phyloP scores from a whole-genome alignment of 2,113 vertebrate species.

The Malaclemys terrapin region DNA sequence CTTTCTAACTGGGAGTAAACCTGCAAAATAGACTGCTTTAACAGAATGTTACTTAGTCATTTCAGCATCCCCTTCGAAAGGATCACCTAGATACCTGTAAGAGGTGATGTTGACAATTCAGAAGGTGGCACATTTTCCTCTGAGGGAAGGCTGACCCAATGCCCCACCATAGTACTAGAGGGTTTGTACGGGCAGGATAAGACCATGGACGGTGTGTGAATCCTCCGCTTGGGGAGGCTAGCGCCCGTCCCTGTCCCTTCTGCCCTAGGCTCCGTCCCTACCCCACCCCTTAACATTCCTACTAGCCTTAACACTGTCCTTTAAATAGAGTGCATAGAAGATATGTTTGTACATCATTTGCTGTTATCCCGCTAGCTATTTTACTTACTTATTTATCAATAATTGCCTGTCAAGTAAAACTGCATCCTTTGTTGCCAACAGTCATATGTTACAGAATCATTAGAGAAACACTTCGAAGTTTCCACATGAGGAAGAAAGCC shows the following conservation, averaged over 20 bases:
- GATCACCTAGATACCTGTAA: background rate
- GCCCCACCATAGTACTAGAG: background rate
- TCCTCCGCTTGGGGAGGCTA: too few relatives aligned
- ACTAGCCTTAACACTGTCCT: background rate
- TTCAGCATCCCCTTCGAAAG: background rate
- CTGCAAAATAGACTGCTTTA: background rate
- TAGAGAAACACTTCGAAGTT: constrained; percentile 13
- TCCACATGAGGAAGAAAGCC: constrained; percentile 17
- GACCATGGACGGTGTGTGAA: too few relatives aligned
- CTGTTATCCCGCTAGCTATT: background rate
- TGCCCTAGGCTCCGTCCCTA: too few relatives aligned
- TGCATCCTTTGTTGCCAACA: background rate
- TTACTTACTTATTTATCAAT: background rate
- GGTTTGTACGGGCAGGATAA: background rate
- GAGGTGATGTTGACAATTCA: background rate
- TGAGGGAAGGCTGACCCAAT: background rate
- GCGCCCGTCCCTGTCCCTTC: too few relatives aligned
- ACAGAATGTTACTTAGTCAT: background rate
- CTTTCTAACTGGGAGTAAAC: background rate
- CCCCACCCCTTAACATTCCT: background rate
- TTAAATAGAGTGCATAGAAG: background rate
- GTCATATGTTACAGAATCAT: background rate
- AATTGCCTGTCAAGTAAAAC: background rate
- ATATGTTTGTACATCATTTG: background rate
- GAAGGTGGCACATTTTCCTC: background rate